Conservation (phyloP, 2,113 vertebrate species). For the Menura novaehollandiae region DNA sequence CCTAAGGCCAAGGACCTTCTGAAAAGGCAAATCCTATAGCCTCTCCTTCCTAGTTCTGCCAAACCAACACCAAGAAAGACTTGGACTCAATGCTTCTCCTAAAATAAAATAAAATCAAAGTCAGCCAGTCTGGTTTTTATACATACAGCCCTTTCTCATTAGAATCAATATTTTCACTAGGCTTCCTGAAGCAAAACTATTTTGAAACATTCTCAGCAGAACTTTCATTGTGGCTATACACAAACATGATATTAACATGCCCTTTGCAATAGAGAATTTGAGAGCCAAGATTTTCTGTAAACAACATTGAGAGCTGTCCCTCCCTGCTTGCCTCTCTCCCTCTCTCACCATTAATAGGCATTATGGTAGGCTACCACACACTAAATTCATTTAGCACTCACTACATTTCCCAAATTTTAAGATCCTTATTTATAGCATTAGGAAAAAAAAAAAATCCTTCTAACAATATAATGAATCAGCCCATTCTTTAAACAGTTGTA, state of each 20-base stretch:
- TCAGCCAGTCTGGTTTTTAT: not conserved
- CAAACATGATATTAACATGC: not conserved
- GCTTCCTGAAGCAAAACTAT: not conserved
- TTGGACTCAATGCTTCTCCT: not conserved
- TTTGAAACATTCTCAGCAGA: not conserved
- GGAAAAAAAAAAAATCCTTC: not conserved
- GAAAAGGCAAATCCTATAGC: not conserved
- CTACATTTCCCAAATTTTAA: not conserved
- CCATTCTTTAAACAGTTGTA: not conserved
- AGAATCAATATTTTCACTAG: not conserved
- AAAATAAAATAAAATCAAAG: not conserved
- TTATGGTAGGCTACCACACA: not conserved
- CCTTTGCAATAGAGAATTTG: not conserved
- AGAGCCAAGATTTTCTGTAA: not conserved
- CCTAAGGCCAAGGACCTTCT: not conserved
- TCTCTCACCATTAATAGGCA: not conserved
- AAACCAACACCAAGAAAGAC: not conserved
- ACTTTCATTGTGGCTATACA: not conserved
- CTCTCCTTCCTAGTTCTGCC: not conserved
- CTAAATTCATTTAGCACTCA: not conserved
- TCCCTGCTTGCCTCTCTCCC: not conserved
- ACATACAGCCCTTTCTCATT: not conserved
- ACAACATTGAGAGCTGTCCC: not conserved
- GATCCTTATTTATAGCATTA: not conserved
- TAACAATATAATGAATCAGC: not conserved